Evolutionary conservation across 2,797 vertebrate species (phyloP).

Genomic region (Sphenopsis melanotis): DNA sequence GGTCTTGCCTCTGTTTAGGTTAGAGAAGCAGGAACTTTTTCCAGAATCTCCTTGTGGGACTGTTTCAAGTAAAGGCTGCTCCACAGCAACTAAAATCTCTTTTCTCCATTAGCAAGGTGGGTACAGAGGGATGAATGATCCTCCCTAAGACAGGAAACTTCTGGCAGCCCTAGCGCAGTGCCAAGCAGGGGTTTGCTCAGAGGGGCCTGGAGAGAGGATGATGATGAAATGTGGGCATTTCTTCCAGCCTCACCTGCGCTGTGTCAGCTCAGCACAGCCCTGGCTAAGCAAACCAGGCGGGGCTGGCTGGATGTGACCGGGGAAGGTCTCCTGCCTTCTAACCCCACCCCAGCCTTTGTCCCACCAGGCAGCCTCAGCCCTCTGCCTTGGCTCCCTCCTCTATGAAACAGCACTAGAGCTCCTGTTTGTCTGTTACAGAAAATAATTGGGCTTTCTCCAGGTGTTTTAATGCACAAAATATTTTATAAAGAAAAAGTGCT

Average conservation of each 20-base stretch:
- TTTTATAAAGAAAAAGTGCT: background rate
- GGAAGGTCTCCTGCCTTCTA: background rate
- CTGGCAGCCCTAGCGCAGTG: background rate
- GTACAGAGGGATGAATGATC: background rate
- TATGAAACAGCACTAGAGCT: background rate
- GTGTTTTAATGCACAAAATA: background rate
- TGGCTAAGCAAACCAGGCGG: background rate
- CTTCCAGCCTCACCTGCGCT: background rate
- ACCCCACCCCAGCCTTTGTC: background rate
- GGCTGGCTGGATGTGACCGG: background rate
- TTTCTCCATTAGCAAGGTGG: background rate
- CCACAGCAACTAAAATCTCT: background rate
- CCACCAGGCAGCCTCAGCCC: background rate
- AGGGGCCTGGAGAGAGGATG: background rate
- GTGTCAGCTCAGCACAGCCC: fast-evolving
- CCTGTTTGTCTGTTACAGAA: background rate
- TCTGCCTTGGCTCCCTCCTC: background rate
- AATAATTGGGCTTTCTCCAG: background rate
- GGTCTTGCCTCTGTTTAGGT: slow-evolving; percentile 55
- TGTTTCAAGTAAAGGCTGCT: background rate
- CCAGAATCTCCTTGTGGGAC: slow-evolving; percentile 13
- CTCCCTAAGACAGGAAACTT: background rate
- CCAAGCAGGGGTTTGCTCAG: background rate
- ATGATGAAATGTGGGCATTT: fast-evolving
- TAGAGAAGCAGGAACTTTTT: slow-evolving; percentile 51